Evolutionary conservation across 2,888 invertebrate genomes (phyloP).

Genomic region (Orchesellides sinensis): DNA sequence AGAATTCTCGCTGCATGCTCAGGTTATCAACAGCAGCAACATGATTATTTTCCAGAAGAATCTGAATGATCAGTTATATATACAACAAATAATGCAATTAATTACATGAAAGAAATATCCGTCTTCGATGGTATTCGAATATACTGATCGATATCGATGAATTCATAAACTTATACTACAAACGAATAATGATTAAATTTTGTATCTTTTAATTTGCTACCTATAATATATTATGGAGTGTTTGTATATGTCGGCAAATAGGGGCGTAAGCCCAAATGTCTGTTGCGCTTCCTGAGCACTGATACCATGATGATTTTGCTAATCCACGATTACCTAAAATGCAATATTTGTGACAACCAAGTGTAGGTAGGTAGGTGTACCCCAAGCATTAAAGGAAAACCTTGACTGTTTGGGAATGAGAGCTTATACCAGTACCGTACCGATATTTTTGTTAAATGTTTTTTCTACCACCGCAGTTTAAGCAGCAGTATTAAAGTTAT

Average conservation of each 20-base stretch:
- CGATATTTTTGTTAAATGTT: constrained; percentile 10
- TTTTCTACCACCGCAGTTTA: not conserved
- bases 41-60: constrained; percentile 39
- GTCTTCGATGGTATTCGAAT: not conserved
- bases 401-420: not conserved
- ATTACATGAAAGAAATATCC: not conserved
- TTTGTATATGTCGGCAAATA: too few species aligned
- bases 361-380: too few species aligned
- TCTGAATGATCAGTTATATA: constrained; percentile 21
- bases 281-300: too few species aligned
- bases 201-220: not conserved
- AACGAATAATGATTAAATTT: not conserved
- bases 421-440: constrained; percentile 4
- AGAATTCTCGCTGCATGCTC: constrained; percentile 46
- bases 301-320: too few species aligned
- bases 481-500: constrained; percentile 2
- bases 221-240: too few species aligned
- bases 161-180: not conserved
- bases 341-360: too few species aligned
- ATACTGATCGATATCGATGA: not conserved
- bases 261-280: too few species aligned
- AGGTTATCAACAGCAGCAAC: constrained; percentile 26
- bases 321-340: too few species aligned
- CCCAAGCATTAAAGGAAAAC: too few species aligned
- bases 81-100: not conserved